Evolutionary conservation across 1,140 invertebrate genomes (phyloP), one percentile per base, ranked within the genome.

Genomic region (Drosophila burlai): DNA sequence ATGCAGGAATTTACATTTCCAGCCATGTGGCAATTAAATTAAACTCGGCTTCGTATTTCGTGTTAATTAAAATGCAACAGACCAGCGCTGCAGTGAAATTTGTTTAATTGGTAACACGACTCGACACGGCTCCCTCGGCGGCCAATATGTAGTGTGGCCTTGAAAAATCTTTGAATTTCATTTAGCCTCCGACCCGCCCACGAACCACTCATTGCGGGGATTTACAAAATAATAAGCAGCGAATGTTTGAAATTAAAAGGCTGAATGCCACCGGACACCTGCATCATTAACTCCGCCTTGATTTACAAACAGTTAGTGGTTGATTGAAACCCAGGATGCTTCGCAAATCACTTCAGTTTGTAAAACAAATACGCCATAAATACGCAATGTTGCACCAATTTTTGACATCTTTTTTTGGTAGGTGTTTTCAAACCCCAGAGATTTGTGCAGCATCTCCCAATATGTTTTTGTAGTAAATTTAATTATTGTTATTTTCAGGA

Each of bases 11-110:
- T 31, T 58, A 42, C 68, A 52, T 34, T 52, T 36, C 18, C 50
- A 34, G 18, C 66, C 45, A 72, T 50, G 69, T 61, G 55, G 45
- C 54, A 72, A 73, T 73, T 60, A 58, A 73, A 72, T 72, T 43
- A 60, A 72, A 36, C n/a, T n/a, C 36, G n/a, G 21, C 24, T 18
- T 61, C 54, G 31, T 26, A 29, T 72, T 43, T 16, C 40, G 50
- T 13, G 61, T 73, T 73, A 61, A 73, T 73, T 73, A 50, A 52
- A 61, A 73, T 43, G 45, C 54, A 72, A 60, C 46, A 57, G 43
- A 38, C 16, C 52, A 15, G 10, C 10, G 49, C 8, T 26, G 54
- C 54, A 57, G 15, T 9, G 45, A 65, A 60, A 15, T 29, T 64
- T 31, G 15, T n/a, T 42, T 64, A 64, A 64, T 64, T 64, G 26